Percentiles rank a stretch among this genome's conserved stretches.
These are phyloP conservation scores for Papilio elwesi DNA, from an alignment of 2,888 invertebrate species.

Conservation along the genomic window DNA sequence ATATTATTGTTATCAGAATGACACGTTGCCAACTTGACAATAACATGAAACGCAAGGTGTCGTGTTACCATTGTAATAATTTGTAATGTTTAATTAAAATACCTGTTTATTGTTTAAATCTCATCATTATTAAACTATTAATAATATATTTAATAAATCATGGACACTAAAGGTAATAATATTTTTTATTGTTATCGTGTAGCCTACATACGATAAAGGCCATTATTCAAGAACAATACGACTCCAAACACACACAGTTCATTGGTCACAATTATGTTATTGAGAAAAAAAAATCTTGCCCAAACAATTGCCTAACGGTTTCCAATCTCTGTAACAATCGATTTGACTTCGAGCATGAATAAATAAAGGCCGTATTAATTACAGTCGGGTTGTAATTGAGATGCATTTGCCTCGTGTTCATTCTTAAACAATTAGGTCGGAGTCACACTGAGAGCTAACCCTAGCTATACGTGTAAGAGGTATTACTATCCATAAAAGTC, in stretches of 20 bases:
- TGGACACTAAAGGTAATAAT: too few species aligned
- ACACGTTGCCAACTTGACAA: background rate
- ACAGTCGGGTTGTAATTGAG: conserved; percentile 7
- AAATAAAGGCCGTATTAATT: conserved; percentile 11
- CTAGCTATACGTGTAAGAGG: too few species aligned
- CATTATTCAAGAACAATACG: conserved; percentile 14
- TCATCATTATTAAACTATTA: background rate
- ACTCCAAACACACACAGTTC: conserved; percentile 17
- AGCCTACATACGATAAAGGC: background rate
- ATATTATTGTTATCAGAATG: background rate
- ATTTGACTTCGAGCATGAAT: conserved; percentile 15
- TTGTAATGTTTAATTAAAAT: background rate
- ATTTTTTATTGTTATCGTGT: background rate
- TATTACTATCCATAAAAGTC: too few species aligned
- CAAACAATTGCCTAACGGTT: conserved; percentile 25
- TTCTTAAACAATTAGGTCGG: background rate
- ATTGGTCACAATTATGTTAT: conserved; percentile 15
- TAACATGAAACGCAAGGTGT: background rate
- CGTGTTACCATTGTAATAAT: background rate
- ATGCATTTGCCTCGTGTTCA: conserved; percentile 1
- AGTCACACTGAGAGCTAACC: too few species aligned
- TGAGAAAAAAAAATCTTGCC: conserved; percentile 21
- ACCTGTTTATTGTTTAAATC: background rate
- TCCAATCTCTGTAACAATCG: conserved; percentile 20
- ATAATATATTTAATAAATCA: background rate